Percentiles rank a stretch among this genome's conserved stretches.
Conservation (phyloP, 2,888 invertebrate genomes). For the Trissoscelio sp. region DNA sequence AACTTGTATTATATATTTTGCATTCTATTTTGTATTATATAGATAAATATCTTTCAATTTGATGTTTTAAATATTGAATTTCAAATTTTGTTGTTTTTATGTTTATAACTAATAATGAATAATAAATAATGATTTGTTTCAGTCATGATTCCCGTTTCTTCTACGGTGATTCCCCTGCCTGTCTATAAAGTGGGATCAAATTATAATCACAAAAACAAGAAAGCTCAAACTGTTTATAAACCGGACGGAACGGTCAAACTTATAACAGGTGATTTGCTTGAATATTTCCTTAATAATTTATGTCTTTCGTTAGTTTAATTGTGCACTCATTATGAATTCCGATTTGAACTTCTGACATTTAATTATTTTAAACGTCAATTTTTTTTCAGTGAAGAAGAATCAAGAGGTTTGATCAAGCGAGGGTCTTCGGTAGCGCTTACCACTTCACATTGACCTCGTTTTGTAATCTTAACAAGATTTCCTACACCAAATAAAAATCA, state of each 20-base stretch:
- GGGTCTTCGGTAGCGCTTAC: constrained; percentile 6
- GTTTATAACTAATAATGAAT: no score
- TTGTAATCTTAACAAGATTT: constrained; percentile 23
- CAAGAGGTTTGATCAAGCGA: constrained; percentile 44
- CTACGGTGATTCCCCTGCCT: constrained; percentile 87
- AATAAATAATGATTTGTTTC: constrained; percentile 52
- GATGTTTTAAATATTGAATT: no score
- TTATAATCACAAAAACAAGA: constrained; percentile 81
- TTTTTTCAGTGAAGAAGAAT: constrained; percentile 51
- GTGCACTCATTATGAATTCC: not conserved
- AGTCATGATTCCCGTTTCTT: constrained; percentile 88
- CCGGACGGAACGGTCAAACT: constrained; percentile 78
- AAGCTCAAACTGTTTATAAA: constrained; percentile 77
- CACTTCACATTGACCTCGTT: constrained; percentile 62
- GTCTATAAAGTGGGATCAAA: constrained; percentile 86
- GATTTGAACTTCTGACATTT: constrained; percentile 42
- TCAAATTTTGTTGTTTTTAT: no score
- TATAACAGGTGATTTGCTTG: constrained; percentile 78
- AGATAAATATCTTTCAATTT: no score
- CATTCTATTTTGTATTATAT: no score
- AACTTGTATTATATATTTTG: no score
- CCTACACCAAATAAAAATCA: constrained; percentile 47
- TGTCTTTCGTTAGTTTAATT: no score
- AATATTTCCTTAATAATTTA: not conserved
- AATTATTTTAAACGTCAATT: constrained; percentile 27